phyloP scores from a whole-genome alignment of 2,113 vertebrate species.

The Emberiza fucata region DNA sequence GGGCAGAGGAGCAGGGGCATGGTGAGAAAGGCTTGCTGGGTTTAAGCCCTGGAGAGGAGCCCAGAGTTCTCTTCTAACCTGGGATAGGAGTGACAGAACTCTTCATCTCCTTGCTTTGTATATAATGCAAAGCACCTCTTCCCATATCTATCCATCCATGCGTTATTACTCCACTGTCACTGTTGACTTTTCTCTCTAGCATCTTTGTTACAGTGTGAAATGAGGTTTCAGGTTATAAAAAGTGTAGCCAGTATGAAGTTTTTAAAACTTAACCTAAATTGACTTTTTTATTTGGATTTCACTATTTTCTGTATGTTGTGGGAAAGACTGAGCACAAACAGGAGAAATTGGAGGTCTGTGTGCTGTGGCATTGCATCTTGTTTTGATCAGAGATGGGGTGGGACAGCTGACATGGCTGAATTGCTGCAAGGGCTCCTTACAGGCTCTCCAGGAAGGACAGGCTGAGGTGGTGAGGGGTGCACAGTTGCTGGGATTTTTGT shows the following conservation, averaged over 20 bases:
- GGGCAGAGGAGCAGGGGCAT: background rate
- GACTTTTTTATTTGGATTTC: background rate
- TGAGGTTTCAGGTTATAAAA: background rate
- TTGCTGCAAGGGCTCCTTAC: background rate
- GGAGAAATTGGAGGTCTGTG: background rate
- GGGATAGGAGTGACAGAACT: background rate
- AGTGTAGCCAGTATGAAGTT: background rate
- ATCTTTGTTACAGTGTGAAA: background rate
- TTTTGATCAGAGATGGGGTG: background rate
- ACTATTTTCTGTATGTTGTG: background rate
- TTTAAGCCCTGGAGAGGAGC: background rate
- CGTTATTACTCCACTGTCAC: background rate
- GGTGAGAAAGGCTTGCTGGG: background rate
- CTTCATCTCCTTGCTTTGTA: background rate
- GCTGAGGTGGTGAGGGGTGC: background rate
- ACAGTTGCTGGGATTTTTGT: background rate
- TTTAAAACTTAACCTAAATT: background rate
- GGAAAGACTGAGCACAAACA: background rate
- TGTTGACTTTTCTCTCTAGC: background rate
- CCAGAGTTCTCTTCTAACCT: background rate
- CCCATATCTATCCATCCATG: background rate
- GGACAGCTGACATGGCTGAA: background rate
- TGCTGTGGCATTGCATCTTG: fast-evolving
- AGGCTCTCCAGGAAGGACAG: background rate
- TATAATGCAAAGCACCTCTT: background rate